Conservation (phyloP, 2,113 vertebrate genomes). For the Bujurquina vittata region DNA sequence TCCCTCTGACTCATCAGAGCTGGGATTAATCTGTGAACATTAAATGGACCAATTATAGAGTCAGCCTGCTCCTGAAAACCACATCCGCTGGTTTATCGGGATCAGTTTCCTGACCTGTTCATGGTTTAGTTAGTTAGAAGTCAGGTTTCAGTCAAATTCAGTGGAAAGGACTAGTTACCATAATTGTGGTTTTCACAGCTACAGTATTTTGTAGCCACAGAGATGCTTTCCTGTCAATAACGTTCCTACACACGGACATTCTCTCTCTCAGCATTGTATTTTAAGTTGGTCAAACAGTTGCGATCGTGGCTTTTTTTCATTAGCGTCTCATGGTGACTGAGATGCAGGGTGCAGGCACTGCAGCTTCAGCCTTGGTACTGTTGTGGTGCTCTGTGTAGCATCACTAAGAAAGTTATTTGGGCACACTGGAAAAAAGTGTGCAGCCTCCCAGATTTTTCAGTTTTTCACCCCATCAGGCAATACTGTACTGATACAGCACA, state of each 20-base stretch:
- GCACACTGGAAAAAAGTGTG: neutral
- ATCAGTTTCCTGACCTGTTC: neutral
- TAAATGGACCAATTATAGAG: neutral
- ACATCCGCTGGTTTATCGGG: neutral
- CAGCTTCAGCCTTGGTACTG: neutral
- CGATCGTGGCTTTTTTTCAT: neutral
- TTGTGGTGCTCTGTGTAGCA: neutral
- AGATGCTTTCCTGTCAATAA: neutral
- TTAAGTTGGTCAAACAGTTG: neutral
- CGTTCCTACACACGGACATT: neutral
- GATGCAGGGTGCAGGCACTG: neutral
- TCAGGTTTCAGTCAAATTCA: neutral
- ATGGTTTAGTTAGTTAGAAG: neutral
- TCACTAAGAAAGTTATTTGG: neutral
- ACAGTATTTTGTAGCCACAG: neutral
- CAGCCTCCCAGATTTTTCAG: neutral
- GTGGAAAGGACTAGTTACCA: neutral
- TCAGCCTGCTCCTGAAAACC: neutral
- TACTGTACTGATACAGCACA: neutral
- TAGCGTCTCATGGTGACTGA: neutral
- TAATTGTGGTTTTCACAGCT: neutral
- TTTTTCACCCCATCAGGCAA: no score
- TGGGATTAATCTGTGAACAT: conserved; percentile 22
- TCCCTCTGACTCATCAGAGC: conserved; percentile 35
- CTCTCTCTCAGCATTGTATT: neutral